Conservation (phyloP, 2,888 invertebrate species). For the Fragum sueziense region DNA sequence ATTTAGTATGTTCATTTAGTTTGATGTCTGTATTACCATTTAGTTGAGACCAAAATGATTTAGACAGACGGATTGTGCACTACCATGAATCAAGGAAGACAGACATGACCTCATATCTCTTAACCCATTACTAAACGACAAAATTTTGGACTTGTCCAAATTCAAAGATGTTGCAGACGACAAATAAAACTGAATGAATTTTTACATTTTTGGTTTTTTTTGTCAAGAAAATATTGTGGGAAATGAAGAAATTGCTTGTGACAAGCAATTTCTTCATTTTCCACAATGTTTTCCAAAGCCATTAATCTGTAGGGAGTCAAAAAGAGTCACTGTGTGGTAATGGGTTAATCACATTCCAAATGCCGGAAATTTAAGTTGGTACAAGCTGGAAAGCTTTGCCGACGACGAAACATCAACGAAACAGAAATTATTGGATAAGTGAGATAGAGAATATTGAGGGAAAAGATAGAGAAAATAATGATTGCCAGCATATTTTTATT, state of each 20-base stretch:
- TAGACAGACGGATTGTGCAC: no score
- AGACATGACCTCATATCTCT: no score
- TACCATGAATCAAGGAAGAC: no score
- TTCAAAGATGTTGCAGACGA: no score
- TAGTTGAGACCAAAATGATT: no score
- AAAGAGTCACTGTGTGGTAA: no score
- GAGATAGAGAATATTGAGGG: neutral
- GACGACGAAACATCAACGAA: neutral
- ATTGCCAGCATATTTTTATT: neutral
- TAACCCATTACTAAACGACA: neutral
- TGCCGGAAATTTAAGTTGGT: neutral
- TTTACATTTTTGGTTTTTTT: neutral
- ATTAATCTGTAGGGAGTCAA: no score
- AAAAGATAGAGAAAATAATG: neutral
- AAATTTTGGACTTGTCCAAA: neutral
- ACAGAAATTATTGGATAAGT: neutral
- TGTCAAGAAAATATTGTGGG: neutral
- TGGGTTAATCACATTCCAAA: no score
- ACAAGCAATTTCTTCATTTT: neutral
- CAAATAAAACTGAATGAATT: neutral
- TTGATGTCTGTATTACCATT: no score
- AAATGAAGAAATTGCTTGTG: neutral
- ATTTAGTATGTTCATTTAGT: no score
- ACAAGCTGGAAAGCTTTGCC: neutral
- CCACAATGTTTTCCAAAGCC: constrained; percentile 1